phyloP scores from a whole-genome alignment of 2,888 invertebrate genomes.

The Ariolimax columbianus region DNA sequence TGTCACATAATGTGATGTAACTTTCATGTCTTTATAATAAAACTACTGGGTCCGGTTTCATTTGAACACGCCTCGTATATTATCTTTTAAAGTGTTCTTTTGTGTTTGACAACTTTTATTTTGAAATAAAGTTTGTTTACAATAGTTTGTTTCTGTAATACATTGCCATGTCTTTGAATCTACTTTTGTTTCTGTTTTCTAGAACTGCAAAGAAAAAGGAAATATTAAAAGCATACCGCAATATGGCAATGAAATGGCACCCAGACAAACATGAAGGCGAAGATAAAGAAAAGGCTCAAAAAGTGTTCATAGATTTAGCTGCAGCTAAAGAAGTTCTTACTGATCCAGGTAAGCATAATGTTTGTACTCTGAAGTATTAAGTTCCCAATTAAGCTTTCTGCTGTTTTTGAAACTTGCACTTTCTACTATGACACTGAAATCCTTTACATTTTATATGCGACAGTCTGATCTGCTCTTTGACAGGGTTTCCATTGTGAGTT shows the following conservation, averaged over 20 bases:
- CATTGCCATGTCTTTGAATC: not conserved
- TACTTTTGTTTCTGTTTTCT: constrained; percentile 7
- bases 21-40: no score
- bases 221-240: constrained; percentile 94
- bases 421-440: no score
- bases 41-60: no score
- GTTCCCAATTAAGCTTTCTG: no score
- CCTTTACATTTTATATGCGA: no score
- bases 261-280: constrained; percentile 94
- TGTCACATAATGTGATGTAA: no score
- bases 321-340: constrained; percentile 96
- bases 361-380: no score
- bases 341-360: constrained; percentile 82
- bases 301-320: constrained; percentile 98
- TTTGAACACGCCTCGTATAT: no score
- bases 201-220: constrained; percentile 92
- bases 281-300: constrained; percentile 93
- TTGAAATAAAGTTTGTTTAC: no score
- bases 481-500: no score
- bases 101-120: not conserved
- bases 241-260: constrained; percentile 98
- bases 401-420: no score
- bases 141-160: not conserved
- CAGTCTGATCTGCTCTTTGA: no score
- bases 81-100: not conserved